Base-by-base conservation (phyloP, 2,797 vertebrate species). In the Macropodus opercularis region DNA sequence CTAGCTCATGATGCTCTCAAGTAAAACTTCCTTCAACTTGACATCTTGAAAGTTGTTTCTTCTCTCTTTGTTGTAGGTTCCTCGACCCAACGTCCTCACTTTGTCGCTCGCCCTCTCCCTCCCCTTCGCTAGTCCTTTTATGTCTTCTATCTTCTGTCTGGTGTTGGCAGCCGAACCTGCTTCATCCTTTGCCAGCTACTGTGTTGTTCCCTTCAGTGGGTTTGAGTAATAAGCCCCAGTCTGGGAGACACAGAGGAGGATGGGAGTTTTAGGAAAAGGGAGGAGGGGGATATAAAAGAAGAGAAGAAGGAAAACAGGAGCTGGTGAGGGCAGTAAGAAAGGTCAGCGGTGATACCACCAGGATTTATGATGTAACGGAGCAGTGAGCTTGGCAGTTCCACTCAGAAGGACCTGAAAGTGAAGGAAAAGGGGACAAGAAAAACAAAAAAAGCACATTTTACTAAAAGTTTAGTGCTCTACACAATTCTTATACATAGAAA, bases 121-220 rank as follows among this genome's bases (percentile, higher is more conserved):
- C 58, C 61, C 56, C 51, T 69, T 36, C 52, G 13, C 72, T 54
- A 34, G 60, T 73, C 72, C 70, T 68, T 86, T 79, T 83, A 77
- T 81, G 57, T 70, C 63, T 71, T 76, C 81, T 87, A 84, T 80
- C 67, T 66, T 75, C 80, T 79, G 69, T 81, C 75, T 80, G 83
- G 66, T 60, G 70, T 80, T 84, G 82, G 84, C 79, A 80, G 80
- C 59, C 77, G 63, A 69, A 70, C 43, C 58, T 2, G 55, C 76
- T 85, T 90, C 76, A 87, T 89, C 84, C 59, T 80, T 63, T 88
- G 82, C 85, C 82, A 85, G 87, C 79, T 73, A 77, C 80, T 79
- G 82, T 77, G 74, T 59, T 75, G 79, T 67, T 84, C 74, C 75
- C 63, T 69, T 71, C 71, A 75, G 68, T 50, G 64, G 63, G 61